Base-by-base conservation (phyloP, 2,888 invertebrate species). In the Bugula neritina region DNA sequence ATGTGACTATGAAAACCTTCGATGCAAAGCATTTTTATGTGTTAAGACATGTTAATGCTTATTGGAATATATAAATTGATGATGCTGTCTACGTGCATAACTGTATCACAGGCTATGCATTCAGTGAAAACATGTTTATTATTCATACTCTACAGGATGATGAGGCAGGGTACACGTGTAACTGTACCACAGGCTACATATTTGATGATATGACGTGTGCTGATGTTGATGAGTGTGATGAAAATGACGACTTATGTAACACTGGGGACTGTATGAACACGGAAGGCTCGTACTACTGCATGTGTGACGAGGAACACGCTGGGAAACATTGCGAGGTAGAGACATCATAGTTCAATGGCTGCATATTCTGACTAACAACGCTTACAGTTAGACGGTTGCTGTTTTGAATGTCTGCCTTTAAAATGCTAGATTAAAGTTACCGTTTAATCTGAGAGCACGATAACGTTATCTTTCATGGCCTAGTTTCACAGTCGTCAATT, bases 291-390 rank as follows among this genome's bases (percentile, higher is more conserved):
- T 78, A 75, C 70, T 74, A 69, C n/a, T 78, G 79, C 71, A 73
- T 74, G 34, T 79, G 79, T 73, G 69, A 73, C 35, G 69, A 72
- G 10, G 77, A 76, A 0, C 78, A 73, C 63, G 74, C 69, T 23
- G 78, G 78, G 10, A 73, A 73, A 10, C 76, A 77, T 71, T 79
- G 79, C 73, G 73, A 77, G 72, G 79, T 79, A 74, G 10, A 43
- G n/a, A n/a, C n/a, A n/a, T n/a, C n/a, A n/a, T n/a, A n/a, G n/a
- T n/a, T n/a, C n/a, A n/a, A n/a, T n/a, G n/a, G 13, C 23, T 13
- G 21, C 13, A 13, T 27, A 58, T n/a, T 21, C 13, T 58, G 25
- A 23, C n/a, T n/a, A n/a, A n/a, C n/a, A n/a, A n/a, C n/a, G n/a
- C n/a, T n/a, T n/a, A n/a, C n/a, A n/a, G n/a, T n/a, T n/a, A n/a